Evolutionary conservation across 2,888 invertebrate species (phyloP), one percentile per base, ranked within the genome.

Genomic region (Metellina segmentata): DNA sequence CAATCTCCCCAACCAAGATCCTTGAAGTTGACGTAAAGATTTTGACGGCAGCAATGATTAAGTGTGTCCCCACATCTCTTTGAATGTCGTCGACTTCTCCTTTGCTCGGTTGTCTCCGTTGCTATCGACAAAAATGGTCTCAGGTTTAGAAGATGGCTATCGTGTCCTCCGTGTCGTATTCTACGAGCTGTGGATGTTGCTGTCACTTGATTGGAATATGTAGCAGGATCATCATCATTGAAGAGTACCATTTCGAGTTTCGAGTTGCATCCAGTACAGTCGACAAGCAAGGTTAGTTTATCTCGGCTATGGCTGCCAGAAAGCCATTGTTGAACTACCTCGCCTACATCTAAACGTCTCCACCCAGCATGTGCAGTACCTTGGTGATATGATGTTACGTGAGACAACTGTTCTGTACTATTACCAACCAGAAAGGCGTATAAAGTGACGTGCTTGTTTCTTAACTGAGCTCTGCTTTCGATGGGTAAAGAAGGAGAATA

Each of bases 1-100:
- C 98, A 98, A 96, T 98, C 98, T 95, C 98, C 98, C 98, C 98
- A 98, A 94, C 98, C 98, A 85, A 98, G 96, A 94, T 97, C 97
- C 94, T 97, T 97, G 96, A 98, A 98, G 95, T 97, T 97, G 94
- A 98, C 98, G 96, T 98, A 98, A 96, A 98, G 98, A 82, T 97
- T 96, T 95, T 98, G 97, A 94, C 98, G 98, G 95, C 97, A 97
- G 95, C 98, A 98, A 95, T 97, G 97, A 94, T 82, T 86, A 11
- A 88, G 90, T 7, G 75, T 87, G 16, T 85, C 90, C 91, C 96
- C 96, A 95, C 98, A 98, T 95, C 98, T 98, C 91, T 98, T 96
- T 70, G 98, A 97, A 93, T 98, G 96, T 94, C 97, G 96, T 93
- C 98, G 96, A 87, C 97, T 97, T 20, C 97, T 95, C 70, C 93